Base-by-base conservation (phyloP, 1,140 invertebrate genomes). In the Drosophila eugracilis region DNA sequence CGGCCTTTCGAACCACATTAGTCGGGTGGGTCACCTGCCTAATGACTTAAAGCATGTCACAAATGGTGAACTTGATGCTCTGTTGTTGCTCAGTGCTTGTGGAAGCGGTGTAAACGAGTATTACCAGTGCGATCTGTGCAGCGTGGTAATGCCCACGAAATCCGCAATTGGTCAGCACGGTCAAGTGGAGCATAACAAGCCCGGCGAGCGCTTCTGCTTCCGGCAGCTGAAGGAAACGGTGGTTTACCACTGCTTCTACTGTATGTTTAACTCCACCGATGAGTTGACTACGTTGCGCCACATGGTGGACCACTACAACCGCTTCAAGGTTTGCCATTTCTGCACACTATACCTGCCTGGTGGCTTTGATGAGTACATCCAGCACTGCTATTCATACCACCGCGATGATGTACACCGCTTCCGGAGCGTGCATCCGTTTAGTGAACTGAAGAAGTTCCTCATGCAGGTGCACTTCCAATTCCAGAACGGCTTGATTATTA, bases 31-130 rank as follows among this genome's bases (percentile, higher is more conserved):
- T 1, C 81, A 86, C 26, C 6, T 70, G 41, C 32, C 59, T 30
- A 81, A 81, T 28, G 81, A 86, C 19, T 41, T 86, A 0, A 86
- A 86, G 59, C 47, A 77, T 5, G 15, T 86, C 10, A 74, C 52
- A 1, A 65, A 88, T 5, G 39, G 0, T 0, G 42, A 74, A 0
- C 14, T 86, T 3, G 9, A 54, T 1, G 19, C n/a, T 0, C 19
- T 86, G 26, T 44, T 58, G 1, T 7, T 44, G 2, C 28, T 75
- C 4, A 54, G 58, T 14, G n/a, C 30, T 0, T 21, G 32, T 5
- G 7, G 22, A 4, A 45, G 12, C 0, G 21, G 14, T 4, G 0
- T 60, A 0, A 76, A 55, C 17, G 63, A 81, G 6, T 86, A 86
- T 24, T 81, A 55, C 22, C 63, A 88, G 52, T 86, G 81, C 36